A percentile compares a stretch with the other conserved stretches of the same genome.
Evolutionary conservation across 2,113 vertebrate genomes (phyloP).

Genomic region (Cettia cetti): DNA sequence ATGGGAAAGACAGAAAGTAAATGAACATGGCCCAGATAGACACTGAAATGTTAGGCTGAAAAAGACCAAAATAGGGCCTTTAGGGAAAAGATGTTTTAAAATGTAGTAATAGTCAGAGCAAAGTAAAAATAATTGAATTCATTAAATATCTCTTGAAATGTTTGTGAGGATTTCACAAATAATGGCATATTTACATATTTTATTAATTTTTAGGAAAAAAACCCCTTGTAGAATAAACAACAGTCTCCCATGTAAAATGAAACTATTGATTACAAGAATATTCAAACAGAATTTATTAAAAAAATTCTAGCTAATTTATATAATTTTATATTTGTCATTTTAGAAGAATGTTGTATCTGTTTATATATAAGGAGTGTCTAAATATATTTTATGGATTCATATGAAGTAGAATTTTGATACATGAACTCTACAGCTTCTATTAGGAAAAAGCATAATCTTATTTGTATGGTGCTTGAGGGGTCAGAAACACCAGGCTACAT

Average conservation of each 20-base stretch:
- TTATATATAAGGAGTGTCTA: neutral
- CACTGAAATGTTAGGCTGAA: neutral
- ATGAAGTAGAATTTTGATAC: neutral
- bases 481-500: conserved; percentile 28
- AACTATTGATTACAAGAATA: neutral
- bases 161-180: neutral
- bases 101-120: neutral
- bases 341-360: neutral
- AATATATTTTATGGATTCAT: neutral
- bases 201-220: neutral
- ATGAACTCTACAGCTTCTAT: neutral
- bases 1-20: neutral
- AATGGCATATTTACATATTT: neutral
- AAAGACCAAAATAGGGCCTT: neutral
- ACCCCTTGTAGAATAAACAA: neutral
- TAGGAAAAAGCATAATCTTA: neutral
- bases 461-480: neutral
- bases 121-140: neutral
- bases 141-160: neutral
- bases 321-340: neutral
- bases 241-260: neutral
- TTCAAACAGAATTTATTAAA: neutral
- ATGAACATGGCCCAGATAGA: neutral
- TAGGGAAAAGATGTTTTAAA: neutral
- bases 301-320: neutral